Evolutionary conservation across 1,140 invertebrate species (phyloP), one percentile per base, ranked within the genome.

Genomic region (Neodiprion pinetum): DNA sequence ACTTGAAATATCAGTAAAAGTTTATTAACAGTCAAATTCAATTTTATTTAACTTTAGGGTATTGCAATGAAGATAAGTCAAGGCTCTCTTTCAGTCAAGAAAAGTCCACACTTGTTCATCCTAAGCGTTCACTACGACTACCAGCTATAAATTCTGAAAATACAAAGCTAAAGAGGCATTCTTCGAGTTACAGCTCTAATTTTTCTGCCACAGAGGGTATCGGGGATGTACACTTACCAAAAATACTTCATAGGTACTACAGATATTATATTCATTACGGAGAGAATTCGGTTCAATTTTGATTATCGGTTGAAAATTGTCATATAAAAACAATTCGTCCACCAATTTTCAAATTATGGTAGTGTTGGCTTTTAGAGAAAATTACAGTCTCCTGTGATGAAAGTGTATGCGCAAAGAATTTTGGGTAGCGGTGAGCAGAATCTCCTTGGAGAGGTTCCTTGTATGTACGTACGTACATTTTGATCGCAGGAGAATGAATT

Each of bases 171-270:
- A 23, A 21, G 11, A 23, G 21, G 8, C 12, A 23, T 7, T 69
- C 67, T 11, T 23, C 17, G 21, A 69, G 21, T 69, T 12, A 69
- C 17, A 21, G 21, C 11, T 7, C 40, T 47, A 12, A 69, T 14
- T 23, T 69, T 69, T 69, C 67, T 69, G 5, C 11, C 12, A 14
- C 40, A 11, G 40, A 69, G 17, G 67, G 21, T 69, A 7, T 47
- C 40, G 67, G 67, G 40, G 67, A 69, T 21, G 67, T 69, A 12
- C 14, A 17, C 21, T 21, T 69, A 23, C 67, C 67, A 11, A 23
- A 11, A 23, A 12, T 69, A 23, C 67, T 47, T 69, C 67, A 69
- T 21, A 69, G 17, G 67, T 69, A 69, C 40, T 17, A 69, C 5
- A 47, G 11, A 23, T 40, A 40, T 40, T 40, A 40, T 40, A 40